These are phyloP conservation scores for Chrysopilus asiliformis DNA, from an alignment of 2,888 invertebrate genomes.

Conservation along the genomic window DNA sequence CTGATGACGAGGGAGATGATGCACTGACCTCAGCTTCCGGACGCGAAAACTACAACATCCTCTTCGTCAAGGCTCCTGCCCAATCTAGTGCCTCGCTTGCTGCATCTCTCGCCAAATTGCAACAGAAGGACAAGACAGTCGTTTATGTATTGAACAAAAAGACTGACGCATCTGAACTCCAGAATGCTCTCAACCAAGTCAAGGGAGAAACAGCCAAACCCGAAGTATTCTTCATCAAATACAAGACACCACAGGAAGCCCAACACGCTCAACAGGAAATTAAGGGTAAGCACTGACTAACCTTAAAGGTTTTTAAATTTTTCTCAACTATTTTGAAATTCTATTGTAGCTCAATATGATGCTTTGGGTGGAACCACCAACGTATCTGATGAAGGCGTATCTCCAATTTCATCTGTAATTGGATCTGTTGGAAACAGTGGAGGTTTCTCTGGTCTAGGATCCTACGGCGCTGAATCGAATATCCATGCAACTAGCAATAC, in stretches of 20 bases:
- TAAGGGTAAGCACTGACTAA: neutral
- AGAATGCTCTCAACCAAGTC: neutral
- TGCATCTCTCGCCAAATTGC: slow-evolving; percentile 2
- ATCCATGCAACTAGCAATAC: too few relatives aligned
- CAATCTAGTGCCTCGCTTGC: neutral
- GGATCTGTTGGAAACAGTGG: slow-evolving; percentile 2
- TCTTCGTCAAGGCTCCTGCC: slow-evolving; percentile 13
- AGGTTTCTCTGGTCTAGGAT: too few relatives aligned
- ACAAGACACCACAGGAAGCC: neutral
- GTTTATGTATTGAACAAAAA: slow-evolving; percentile 13
- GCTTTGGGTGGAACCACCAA: slow-evolving; percentile 21
- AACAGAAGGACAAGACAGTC: slow-evolving; percentile 13
- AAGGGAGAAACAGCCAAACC: neutral
- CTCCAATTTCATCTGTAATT: slow-evolving; percentile 17
- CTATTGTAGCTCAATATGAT: slow-evolving; percentile 24
- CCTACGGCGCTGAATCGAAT: too few relatives aligned
- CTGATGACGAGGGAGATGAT: too few relatives aligned
- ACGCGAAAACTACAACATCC: slow-evolving; percentile 12
- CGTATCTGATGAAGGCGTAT: slow-evolving; percentile 23
- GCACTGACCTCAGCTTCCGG: too few relatives aligned
- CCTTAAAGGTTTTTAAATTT: too few relatives aligned
- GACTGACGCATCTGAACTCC: neutral
- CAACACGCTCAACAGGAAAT: neutral
- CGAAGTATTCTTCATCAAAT: neutral
- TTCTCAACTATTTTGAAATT: too few relatives aligned